Base-by-base conservation (phyloP, 2,888 invertebrate species). In the Microchrysa polita region DNA sequence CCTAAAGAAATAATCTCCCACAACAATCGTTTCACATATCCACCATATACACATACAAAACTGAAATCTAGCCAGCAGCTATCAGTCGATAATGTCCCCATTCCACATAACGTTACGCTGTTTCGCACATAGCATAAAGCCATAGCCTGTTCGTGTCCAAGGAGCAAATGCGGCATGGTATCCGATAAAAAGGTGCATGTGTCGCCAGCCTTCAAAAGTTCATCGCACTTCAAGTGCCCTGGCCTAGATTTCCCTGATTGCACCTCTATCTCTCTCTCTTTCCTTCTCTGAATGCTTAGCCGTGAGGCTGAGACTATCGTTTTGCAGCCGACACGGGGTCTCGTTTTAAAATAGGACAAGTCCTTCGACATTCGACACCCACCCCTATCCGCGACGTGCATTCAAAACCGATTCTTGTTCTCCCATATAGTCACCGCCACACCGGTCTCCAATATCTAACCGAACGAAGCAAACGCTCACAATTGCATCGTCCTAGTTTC, bases 201-300 rank as follows among this genome's bases (percentile, higher is more conserved):
- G 65, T 44, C 65, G 48, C 65, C 48, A 48, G 65, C 53, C 57
- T 55, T 55, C 53, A 69, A 20, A 42, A 42, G 69, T 69, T 69
- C 69, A 69, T 40, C 40, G 69, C 18, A 69, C 69, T 55, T 40
- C 40, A 20, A 69, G 42, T 57, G 40, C 18, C 34, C 55, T 69
- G 69, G 57, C 69, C 69, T 69, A 69, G 69, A 69, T 69, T 69
- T 40, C 55, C 69, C 42, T 69, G 69, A 69, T 69, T 57, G 40
- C 22, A 69, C 69, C 40, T 57, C n/a, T n/a, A n/a, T n/a, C n/a
- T n/a, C n/a, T n/a, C n/a, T n/a, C n/a, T n/a, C n/a, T n/a, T n/a
- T n/a, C n/a, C n/a, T n/a, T n/a, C 69, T 52, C 27, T 34, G 27
- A 2, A 22, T n/a, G 40, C 18, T 22, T 55, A 12, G 20, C n/a